Percentiles rank a stretch among this genome's conserved stretches.
phyloP scores from a whole-genome alignment of 2,888 invertebrate genomes.

The Drosophila engyochracea region DNA sequence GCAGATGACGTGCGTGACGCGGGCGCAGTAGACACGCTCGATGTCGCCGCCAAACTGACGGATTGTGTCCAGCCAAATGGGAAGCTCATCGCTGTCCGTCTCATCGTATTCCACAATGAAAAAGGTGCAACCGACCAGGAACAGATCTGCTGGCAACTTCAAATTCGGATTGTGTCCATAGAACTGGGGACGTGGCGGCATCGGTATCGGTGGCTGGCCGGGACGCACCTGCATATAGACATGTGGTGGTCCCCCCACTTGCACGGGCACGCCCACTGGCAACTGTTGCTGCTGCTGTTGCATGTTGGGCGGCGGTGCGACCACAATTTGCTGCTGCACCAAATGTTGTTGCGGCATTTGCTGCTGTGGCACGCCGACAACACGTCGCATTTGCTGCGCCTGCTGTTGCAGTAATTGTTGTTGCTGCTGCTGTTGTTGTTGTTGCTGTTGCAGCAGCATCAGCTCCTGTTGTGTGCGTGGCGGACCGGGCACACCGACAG shows the following conservation, averaged over 20 bases:
- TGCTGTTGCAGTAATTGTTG: slow-evolving; percentile 79
- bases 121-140: slow-evolving; percentile 97
- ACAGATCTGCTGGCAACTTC: slow-evolving; percentile 94
- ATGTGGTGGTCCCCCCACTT: slow-evolving; percentile 79
- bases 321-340: slow-evolving; percentile 78
- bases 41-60: slow-evolving; percentile 94
- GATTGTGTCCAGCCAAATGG: slow-evolving; percentile 90
- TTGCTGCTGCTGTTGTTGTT: slow-evolving; percentile 84
- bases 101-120: slow-evolving; percentile 94
- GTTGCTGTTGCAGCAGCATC: slow-evolving; percentile 86
- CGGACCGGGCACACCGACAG: slow-evolving; percentile 85
- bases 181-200: slow-evolving; percentile 90
- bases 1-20: slow-evolving; percentile 96
- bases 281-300: slow-evolving; percentile 74
- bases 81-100: slow-evolving; percentile 88
- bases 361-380: slow-evolving; percentile 67
- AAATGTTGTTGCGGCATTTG: slow-evolving; percentile 73
- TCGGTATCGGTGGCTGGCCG: slow-evolving; percentile 86
- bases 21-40: slow-evolving; percentile 92
- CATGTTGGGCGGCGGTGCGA: slow-evolving; percentile 82
- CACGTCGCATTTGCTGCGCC: slow-evolving; percentile 85
- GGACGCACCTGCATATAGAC: slow-evolving; percentile 86
- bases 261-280: slow-evolving; percentile 59
- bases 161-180: slow-evolving; percentile 97
- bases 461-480: slow-evolving; percentile 86